phyloP scores from a whole-genome alignment of 2,888 invertebrate genomes.

The Tigriopus californicus region DNA sequence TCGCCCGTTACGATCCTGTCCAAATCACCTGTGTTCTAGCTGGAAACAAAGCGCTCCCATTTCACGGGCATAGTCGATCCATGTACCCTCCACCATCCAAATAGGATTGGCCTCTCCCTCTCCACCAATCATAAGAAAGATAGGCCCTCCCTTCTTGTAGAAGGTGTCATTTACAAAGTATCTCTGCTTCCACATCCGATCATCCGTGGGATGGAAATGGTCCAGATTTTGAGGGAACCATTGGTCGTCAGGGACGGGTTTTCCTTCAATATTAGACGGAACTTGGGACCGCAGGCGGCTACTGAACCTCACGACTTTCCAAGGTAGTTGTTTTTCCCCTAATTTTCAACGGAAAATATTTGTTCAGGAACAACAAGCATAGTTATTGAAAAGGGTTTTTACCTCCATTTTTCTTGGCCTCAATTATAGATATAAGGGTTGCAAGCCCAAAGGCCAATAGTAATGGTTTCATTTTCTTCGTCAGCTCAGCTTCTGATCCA shows the following conservation, averaged over 20 bases:
- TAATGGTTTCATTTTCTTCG: no score
- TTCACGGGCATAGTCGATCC: slow-evolving; percentile 35
- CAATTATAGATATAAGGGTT: no score
- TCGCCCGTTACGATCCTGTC: no score
- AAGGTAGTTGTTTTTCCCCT: no score
- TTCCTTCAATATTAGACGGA: background rate
- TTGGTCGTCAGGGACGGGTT: slow-evolving; percentile 35
- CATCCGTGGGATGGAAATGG: slow-evolving; percentile 52
- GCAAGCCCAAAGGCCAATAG: no score
- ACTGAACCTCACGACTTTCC: no score
- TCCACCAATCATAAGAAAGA: slow-evolving; percentile 89
- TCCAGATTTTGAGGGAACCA: slow-evolving; percentile 70
- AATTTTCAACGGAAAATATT: no score
- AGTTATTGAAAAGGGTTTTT: no score
- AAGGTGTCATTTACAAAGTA: slow-evolving; percentile 57
- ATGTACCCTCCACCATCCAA: slow-evolving; percentile 74
- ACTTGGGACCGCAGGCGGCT: no score
- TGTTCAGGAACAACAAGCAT: no score
- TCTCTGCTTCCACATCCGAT: slow-evolving; percentile 54
- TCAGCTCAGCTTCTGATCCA: no score
- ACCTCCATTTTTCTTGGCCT: no score
- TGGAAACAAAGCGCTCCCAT: slow-evolving; percentile 66
- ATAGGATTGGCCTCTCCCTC: slow-evolving; percentile 62
- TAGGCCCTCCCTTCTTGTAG: slow-evolving; percentile 52
- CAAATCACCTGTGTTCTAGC: slow-evolving; percentile 48